Evolutionary conservation across 2,113 vertebrate genomes (phyloP).

Genomic region (Charina bottae): DNA sequence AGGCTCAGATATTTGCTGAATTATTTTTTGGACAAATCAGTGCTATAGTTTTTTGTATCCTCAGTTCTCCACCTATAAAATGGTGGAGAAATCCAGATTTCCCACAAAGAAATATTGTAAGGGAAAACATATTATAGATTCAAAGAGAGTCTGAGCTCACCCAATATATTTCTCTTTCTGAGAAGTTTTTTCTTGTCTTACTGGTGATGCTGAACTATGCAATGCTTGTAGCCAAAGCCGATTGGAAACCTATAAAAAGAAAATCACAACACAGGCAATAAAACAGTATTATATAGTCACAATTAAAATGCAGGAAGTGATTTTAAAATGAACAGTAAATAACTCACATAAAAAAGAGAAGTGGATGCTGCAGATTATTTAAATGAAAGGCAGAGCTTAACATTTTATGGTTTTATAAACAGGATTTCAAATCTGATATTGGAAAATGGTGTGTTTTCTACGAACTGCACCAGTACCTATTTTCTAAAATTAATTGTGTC

Average conservation of each 20-base stretch:
- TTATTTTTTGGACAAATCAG: neutral
- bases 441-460: neutral
- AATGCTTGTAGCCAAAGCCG: neutral
- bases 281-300: neutral
- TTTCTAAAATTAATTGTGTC: neutral
- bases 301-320: neutral
- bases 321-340: conserved; percentile 42
- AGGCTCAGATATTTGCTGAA: neutral
- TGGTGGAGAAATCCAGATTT: neutral
- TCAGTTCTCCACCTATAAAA: neutral
- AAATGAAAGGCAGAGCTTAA: neutral
- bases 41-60: neutral
- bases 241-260: neutral
- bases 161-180: conserved; percentile 44
- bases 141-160: conserved; percentile 41
- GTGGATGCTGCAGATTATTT: conserved; percentile 41
- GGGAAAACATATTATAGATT: neutral
- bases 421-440: neutral
- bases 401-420: neutral
- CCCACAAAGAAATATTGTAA: neutral
- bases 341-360: conserved; percentile 31
- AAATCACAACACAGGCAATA: neutral
- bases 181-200: conserved; percentile 50
- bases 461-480: neutral
- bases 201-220: neutral